Evolutionary conservation across 2,888 invertebrate species (phyloP), one percentile per base, ranked within the genome.

Genomic region (Sarcophaga variegata): DNA sequence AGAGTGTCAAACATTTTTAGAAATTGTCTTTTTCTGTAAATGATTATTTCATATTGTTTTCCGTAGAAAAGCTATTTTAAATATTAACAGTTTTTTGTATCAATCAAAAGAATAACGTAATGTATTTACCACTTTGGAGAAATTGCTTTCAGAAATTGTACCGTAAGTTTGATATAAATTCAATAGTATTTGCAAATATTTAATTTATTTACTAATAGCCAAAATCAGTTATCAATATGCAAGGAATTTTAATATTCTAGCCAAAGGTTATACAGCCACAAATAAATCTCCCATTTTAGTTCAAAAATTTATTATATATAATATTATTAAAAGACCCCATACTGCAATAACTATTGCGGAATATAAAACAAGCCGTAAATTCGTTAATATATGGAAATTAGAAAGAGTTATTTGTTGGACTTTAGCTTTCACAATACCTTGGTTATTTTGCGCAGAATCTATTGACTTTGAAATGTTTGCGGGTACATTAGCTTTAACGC

Each of bases 351-450:
- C 70, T 49, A 83, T 86, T 47, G 81, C 83, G 47, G 70, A 70
- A 77, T 83, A 86, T 17, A 3, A 83, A 81, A 81, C 78, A 27
- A 86, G 81, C 47, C 83, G 83, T 10, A 81, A 71, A 66, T 83
- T 70, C 70, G 70, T 74, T 0, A 64, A 22, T 8, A 78, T 54
- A 14, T 86, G 86, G 86, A 83, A 81, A 62, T 59, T 70, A 2
- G 83, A 86, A 83, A 78, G 83, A 20, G 37, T 83, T 14, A 27
- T 81, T 20, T 77, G 81, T 20, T 76, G 81, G 63, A 37, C 75
- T 20, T 60, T 86, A 10, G 5, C 66, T 12, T 17, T 81, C 12
- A 49, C 83, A 14, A 81, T 86, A 62, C 86, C 83, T 12, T 12
- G 25, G 12, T 60, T 74, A 12, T 86, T 86, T 70, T 45, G 45